Evolutionary conservation across 2,888 invertebrate genomes (phyloP), one percentile per base, ranked within the genome.

Genomic region (Dicyrtomina minuta): DNA sequence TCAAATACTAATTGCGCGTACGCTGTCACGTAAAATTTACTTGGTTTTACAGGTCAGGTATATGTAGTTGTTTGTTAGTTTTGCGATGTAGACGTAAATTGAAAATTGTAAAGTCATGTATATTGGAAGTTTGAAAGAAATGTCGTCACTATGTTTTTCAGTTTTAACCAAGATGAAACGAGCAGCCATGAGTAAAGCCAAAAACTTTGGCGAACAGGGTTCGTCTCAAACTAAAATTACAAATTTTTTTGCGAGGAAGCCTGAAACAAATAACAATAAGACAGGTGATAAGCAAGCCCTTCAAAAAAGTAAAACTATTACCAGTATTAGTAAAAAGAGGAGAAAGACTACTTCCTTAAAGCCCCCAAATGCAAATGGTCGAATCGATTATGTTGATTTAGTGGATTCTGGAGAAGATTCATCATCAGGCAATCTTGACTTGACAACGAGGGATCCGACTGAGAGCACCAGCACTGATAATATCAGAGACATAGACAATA

Each of bases 371-470:
- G 1, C 43, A 1, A n/a, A 49, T 3, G 17, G 56, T 22, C 8
- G 3, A 49, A 26, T 20, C n/a, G 60, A 49, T 15, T 10, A 61
- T 6, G 61, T 68, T 22, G 68, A 68, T 39, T 53, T 68, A 26
- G 39, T 53, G 2, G 61, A 68, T 51, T 68, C 68, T 1, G 68
- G 53, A 26, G 61, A 46, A 24, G 68, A 68, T 20, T 20, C 51
- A 49, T 46, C 39, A 1, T 49, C n/a, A n/a, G n/a, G n/a, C n/a
- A n/a, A n/a, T 55, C 13, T 20, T 53, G 5, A 53, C 12, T 12
- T 12, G 6, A 5, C 22, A 53, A 3, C 10, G 27, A 20, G 20
- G 20, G 51, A 12, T 20, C 20, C 51, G 5, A 2, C 27, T 27
- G 13, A 15, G 33, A 33, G 33, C 33, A 33, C 4, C 33, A 8